Evolutionary conservation across 1,140 invertebrate species (phyloP).

Genomic region (Aleiodes sp.): DNA sequence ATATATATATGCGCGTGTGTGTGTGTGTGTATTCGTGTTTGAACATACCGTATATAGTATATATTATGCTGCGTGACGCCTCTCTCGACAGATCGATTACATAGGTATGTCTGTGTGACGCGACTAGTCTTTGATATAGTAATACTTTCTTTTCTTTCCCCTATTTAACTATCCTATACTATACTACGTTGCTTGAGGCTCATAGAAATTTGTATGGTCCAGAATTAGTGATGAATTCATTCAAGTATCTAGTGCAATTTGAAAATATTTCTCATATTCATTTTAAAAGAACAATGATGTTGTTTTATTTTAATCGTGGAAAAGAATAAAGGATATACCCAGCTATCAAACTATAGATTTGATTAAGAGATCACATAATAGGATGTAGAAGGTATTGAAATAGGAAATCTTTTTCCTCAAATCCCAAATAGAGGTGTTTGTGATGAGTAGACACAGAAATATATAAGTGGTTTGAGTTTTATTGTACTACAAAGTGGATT

Average conservation of each 20-base stretch:
- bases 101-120: background rate
- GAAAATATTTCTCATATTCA: too few species aligned
- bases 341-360: too few species aligned
- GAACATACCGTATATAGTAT: background rate
- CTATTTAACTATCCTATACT: background rate
- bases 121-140: slow-evolving; percentile 16
- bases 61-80: slow-evolving; percentile 32
- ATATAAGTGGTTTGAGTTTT: slow-evolving; percentile 20
- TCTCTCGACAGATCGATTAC: slow-evolving; percentile 34
- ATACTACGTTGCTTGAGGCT: background rate
- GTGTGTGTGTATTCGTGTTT: slow-evolving; percentile 17
- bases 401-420: background rate
- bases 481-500: slow-evolving; percentile 47
- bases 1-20: slow-evolving; percentile 21
- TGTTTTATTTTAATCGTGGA: too few species aligned
- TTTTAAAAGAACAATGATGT: too few species aligned
- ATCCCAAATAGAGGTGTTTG: background rate
- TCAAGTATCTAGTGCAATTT: background rate
- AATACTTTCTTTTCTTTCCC: background rate
- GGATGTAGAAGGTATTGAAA: background rate
- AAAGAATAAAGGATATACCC: too few species aligned
- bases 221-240: background rate
- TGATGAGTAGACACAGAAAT: slow-evolving; percentile 4
- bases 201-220: slow-evolving; percentile 21
- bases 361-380: too few species aligned